phyloP scores from a whole-genome alignment of 2,888 invertebrate species.

The Halocaridina rubra region DNA sequence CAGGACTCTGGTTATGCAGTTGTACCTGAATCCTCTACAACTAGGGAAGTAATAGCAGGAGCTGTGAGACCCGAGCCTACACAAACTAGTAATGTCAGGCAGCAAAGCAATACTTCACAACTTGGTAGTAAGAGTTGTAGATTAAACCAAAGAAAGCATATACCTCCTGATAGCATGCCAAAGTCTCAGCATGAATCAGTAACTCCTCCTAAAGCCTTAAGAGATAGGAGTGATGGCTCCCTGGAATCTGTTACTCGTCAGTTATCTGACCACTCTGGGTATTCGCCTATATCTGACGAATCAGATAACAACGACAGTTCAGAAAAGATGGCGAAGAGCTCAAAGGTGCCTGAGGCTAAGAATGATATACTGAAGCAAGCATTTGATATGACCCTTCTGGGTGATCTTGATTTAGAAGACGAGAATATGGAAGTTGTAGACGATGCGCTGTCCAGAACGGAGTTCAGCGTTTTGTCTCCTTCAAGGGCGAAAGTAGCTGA shows the following conservation, averaged over 20 bases:
- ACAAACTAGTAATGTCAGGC: background rate
- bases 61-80: background rate
- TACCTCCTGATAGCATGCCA: background rate
- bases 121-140: background rate
- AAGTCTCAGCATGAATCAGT: background rate
- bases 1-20: background rate
- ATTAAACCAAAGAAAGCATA: background rate
- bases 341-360: background rate
- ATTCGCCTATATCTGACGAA: conserved; percentile 52
- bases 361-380: conserved; percentile 40
- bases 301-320: conserved; percentile 11
- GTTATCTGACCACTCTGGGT: conserved; percentile 22
- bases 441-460: background rate
- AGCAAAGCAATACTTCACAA: background rate
- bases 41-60: background rate
- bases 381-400: conserved; percentile 27
- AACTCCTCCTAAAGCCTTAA: background rate
- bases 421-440: conserved; percentile 24
- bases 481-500: no score
- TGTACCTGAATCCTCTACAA: background rate
- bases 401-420: conserved; percentile 15
- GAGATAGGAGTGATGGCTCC: background rate
- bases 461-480: no score
- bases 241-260: conserved; percentile 15
- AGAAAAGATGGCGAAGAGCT: background rate